These are phyloP conservation scores for Hephaestus fuliginosus DNA, from an alignment of 2,797 vertebrate genomes.

Conservation along the genomic window DNA sequence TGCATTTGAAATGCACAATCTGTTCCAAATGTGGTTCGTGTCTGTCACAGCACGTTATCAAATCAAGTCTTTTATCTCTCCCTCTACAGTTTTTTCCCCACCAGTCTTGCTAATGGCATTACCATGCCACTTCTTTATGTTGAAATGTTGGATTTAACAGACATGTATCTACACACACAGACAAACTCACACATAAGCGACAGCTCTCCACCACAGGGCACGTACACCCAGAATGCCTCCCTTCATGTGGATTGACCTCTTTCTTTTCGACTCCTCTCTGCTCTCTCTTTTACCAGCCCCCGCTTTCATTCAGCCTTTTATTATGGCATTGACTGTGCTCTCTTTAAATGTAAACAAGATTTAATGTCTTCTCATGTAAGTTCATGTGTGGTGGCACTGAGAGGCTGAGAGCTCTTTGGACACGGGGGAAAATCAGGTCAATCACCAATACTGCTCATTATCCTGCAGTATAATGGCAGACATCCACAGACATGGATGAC, in stretches of 20 bases:
- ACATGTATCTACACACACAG: neutral
- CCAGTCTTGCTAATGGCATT: conserved; percentile 18
- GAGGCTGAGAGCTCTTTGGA: conserved; percentile 54
- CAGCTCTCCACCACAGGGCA: conserved; percentile 31
- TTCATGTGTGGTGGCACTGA: conserved; percentile 40
- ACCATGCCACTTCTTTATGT: conserved; percentile 14
- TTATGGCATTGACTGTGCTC: conserved; percentile 36
- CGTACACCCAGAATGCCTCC: conserved; percentile 43
- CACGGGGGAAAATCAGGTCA: conserved; percentile 67
- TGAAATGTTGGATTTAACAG: conserved; percentile 21
- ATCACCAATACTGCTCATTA: conserved; percentile 66
- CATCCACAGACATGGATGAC: conserved; percentile 49
- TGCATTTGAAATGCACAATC: conserved; percentile 40
- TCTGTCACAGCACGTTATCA: conserved; percentile 59
- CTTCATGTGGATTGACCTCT: conserved; percentile 58
- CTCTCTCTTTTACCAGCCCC: conserved; percentile 54
- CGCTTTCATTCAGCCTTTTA: conserved; percentile 45
- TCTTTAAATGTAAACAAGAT: conserved; percentile 67
- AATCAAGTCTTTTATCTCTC: conserved; percentile 52
- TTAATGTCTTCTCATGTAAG: conserved; percentile 64
- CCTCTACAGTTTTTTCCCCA: conserved; percentile 26
- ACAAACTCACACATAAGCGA: conserved; percentile 21
- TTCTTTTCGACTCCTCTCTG: conserved; percentile 48
- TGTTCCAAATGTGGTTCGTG: conserved; percentile 54
- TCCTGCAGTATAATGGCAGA: conserved; percentile 54